Base-by-base conservation (phyloP, 2,797 vertebrate genomes). In the Harpagifer antarcticus region DNA sequence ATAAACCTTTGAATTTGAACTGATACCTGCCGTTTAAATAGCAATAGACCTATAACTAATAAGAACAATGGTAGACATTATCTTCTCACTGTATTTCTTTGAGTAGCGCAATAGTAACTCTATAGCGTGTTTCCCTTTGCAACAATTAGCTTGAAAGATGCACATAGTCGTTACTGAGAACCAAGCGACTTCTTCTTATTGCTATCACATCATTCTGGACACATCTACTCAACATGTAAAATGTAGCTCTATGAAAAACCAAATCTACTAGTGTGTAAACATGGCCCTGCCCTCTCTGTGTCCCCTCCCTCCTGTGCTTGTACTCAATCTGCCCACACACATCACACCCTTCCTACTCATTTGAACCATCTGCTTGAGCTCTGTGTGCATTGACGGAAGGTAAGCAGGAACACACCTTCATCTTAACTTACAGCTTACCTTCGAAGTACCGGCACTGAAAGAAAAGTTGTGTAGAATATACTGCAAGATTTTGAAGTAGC, bases 311-410 rank as follows among this genome's bases (percentile, higher is more conserved):
- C 45, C 27, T 65, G n/a, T 52, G 20, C 54, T 67, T 11, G 19
- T 17, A 59, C 27, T n/a, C 37, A 37, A 1, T 16, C 23, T 49
- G 2, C 33, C 6, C 6, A 17, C 54, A 67, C 49, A 59, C 56
- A 3, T 52, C 68, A 53, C 68, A 68, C 62, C 57, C 62, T 74
- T 8, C 8, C 7, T 10, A 27, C 37, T 85, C 45, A 48, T 40
- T 76, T 40, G 2, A 40, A 8, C 17, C 6, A 33, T 76, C 37
- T 65, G 61, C 50, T 48, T 52, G 27, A 65, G 49, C 59, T 66
- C 49, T 67, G 45, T 53, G 43, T 68, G 20, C 23, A 19, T 56
- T 52, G 40, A 74, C 4, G n/a, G 37, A 84, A 84, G 84, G 84
- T 90, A 75, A 85, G 80, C 10, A 50, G 33, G 10, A 74, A 17